phyloP scores from a whole-genome alignment of 2,797 vertebrate genomes.

The Intellagama lesueurii region DNA sequence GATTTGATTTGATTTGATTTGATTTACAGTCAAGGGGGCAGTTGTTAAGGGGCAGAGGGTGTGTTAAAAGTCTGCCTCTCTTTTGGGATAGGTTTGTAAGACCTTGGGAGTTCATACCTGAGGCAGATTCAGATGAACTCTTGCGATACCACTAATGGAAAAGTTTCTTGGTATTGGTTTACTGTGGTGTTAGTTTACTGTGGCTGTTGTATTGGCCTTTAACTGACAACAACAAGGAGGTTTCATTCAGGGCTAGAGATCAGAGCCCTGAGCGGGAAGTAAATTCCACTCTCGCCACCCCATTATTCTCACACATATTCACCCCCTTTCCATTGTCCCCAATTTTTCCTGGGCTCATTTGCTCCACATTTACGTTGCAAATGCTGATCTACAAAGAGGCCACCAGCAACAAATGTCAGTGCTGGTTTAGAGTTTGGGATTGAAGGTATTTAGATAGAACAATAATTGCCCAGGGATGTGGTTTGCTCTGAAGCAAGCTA shows the following conservation, averaged over 20 bases:
- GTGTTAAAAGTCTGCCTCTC: too few species aligned
- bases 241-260: conserved; percentile 36
- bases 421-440: conserved; percentile 69
- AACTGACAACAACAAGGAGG: conserved; percentile 39
- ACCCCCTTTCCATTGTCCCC: neutral
- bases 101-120: neutral
- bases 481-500: conserved; percentile 75
- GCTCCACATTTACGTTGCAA: conserved; percentile 35
- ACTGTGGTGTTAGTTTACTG: neutral
- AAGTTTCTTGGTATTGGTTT: neutral
- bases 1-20: too few species aligned
- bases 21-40: too few species aligned
- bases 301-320: neutral
- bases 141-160: neutral
- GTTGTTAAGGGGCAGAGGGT: too few species aligned
- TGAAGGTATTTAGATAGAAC: conserved; percentile 79
- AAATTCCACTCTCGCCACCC: neutral
- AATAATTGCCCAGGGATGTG: conserved; percentile 80
- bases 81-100: neutral
- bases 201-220: conserved; percentile 34
- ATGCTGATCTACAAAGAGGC: conserved; percentile 58
- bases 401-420: conserved; percentile 74
- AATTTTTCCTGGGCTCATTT: conserved; percentile 14
- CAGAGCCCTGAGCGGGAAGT: neutral
- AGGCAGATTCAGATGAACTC: neutral